These are phyloP conservation scores for Poeciliopsis prolifica DNA, from an alignment of 2,113 vertebrate species.

Conservation along the genomic window DNA sequence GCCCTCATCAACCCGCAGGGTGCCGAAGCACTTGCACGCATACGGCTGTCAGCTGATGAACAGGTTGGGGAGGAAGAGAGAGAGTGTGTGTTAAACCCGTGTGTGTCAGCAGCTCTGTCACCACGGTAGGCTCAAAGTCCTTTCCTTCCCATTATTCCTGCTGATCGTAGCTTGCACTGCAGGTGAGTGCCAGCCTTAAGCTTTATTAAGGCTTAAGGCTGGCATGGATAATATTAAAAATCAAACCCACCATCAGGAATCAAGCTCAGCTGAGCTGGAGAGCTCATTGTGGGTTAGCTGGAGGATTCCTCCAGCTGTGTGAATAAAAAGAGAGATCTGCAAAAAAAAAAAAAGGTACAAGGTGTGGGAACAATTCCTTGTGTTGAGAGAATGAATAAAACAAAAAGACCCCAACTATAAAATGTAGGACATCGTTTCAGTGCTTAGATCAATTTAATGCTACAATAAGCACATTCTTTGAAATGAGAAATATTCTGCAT, in stretches of 20 bases:
- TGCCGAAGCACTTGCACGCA: conserved; percentile 34
- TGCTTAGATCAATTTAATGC: conserved; percentile 2
- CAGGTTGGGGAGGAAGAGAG: conserved; percentile 35
- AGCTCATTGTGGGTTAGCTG: conserved; percentile 13
- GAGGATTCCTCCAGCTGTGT: conserved; percentile 41
- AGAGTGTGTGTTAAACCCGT: conserved; percentile 33
- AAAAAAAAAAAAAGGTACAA: background rate
- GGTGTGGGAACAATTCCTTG: conserved; percentile 7
- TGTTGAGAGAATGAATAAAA: conserved; percentile 35
- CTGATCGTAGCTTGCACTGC: conserved; percentile 30
- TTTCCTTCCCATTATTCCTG: conserved; percentile 22
- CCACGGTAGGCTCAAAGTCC: conserved; percentile 34
- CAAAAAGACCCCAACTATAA: conserved; percentile 21
- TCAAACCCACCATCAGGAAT: conserved; percentile 48
- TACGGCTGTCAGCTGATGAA: conserved; percentile 38
- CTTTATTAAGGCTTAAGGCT: too few species aligned
- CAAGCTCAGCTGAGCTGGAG: conserved; percentile 33
- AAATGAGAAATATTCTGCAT: conserved; percentile 8
- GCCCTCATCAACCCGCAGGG: conserved; percentile 32
- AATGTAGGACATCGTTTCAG: conserved; percentile 3
- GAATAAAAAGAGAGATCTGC: conserved; percentile 7
- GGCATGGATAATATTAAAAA: conserved; percentile 76
- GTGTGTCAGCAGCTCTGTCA: conserved; percentile 53
- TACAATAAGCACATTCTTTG: conserved; percentile 14
- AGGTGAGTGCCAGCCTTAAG: conserved; percentile 62